Evolutionary conservation across 1,140 invertebrate genomes (phyloP).

Genomic region (Pseudobourletiella spinata): DNA sequence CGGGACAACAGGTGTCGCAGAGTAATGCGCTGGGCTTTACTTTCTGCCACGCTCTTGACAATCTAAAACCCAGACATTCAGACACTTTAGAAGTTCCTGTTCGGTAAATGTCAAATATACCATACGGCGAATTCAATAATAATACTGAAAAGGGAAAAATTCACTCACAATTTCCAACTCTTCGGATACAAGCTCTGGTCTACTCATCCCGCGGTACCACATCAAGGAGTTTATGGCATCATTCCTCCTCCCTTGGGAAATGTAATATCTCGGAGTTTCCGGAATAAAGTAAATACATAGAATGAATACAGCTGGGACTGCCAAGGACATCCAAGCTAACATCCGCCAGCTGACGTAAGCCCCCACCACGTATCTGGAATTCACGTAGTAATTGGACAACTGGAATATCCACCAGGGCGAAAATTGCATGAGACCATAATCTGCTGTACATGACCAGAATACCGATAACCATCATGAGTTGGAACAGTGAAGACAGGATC

Average conservation of each 20-base stretch:
- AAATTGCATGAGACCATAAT: too few relatives aligned
- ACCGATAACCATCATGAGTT: conserved; percentile 63
- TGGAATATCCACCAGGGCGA: background rate
- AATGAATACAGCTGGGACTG: conserved; percentile 31
- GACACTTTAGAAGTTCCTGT: too few relatives aligned
- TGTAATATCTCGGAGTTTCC: conserved; percentile 41
- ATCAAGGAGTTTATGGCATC: conserved; percentile 37
- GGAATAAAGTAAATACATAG: conserved; percentile 38
- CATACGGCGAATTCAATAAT: too few relatives aligned
- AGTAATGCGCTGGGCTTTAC: background rate
- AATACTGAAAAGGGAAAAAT: too few relatives aligned
- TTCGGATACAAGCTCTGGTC: background rate
- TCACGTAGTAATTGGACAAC: background rate
- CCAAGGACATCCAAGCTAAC: conserved; percentile 32
- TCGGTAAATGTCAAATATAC: too few relatives aligned
- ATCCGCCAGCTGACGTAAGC: conserved; percentile 39
- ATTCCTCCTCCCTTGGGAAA: conserved; percentile 37
- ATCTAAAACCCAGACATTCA: conserved; percentile 1
- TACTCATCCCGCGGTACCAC: conserved; percentile 17
- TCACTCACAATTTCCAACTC: conserved; percentile 8
- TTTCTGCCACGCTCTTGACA: conserved; percentile 4
- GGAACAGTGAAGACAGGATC: conserved; percentile 66
- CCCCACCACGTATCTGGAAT: conserved; percentile 40
- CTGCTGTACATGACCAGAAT: conserved; percentile 59
- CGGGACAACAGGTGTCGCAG: conserved; percentile 8